These are phyloP conservation scores for Brachystomella parvula DNA, from an alignment of 1,140 invertebrate species.

Conservation along the genomic window DNA sequence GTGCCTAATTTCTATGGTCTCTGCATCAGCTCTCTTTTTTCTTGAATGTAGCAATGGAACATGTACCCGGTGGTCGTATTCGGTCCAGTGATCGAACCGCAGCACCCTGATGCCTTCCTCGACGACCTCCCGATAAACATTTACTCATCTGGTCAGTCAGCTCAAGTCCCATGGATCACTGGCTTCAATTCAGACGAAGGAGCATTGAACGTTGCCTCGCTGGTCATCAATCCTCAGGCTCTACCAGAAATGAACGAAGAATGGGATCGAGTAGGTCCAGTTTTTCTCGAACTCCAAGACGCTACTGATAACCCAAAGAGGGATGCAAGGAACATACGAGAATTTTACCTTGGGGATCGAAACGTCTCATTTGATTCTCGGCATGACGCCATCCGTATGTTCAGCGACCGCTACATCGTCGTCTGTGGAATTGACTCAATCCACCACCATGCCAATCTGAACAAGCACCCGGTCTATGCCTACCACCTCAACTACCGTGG, in stretches of 20 bases:
- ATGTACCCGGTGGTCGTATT: conserved; percentile 30
- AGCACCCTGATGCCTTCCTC: conserved; percentile 25
- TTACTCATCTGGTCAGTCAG: conserved; percentile 23
- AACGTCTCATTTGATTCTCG: conserved; percentile 26
- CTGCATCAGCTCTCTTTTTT: not conserved
- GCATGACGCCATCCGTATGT: conserved; percentile 27
- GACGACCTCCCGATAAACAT: conserved; percentile 20
- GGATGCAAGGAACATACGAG: conserved; percentile 9
- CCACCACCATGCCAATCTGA: conserved; percentile 28
- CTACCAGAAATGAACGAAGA: conserved; percentile 24
- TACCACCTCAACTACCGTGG: conserved; percentile 29
- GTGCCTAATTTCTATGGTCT: not conserved
- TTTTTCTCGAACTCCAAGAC: conserved; percentile 28
- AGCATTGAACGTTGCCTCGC: conserved; percentile 30
- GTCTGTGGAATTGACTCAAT: conserved; percentile 30
- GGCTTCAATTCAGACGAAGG: conserved; percentile 30
- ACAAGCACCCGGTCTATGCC: conserved; percentile 24
- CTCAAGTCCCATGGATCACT: conserved; percentile 26
- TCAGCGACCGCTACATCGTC: conserved; percentile 31
- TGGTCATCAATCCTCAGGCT: conserved; percentile 9
- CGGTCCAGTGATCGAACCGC: conserved; percentile 28
- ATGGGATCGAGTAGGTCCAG: conserved; percentile 33
- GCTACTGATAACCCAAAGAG: not conserved
- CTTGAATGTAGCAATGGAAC: conserved; percentile 25
- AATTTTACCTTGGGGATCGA: conserved; percentile 28